Evolutionary conservation across 2,888 invertebrate species (phyloP), one percentile per base, ranked within the genome.

Genomic region (Lottia gigantea): DNA sequence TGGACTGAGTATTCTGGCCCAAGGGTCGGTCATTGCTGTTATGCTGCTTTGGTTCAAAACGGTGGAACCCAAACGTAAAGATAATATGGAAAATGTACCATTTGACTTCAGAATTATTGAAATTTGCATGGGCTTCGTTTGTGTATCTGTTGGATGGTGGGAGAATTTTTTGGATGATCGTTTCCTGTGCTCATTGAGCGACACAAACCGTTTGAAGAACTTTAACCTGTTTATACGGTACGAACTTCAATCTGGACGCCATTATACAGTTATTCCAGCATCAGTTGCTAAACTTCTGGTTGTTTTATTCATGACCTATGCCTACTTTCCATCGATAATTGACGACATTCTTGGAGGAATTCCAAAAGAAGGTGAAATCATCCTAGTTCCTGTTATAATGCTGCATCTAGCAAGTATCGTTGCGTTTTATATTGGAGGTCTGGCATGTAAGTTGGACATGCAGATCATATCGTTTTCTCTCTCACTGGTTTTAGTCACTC

Each of bases 371-470:
- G 19, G 23, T 55, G 23, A 55, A 8, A 23, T 23, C 55, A 55
- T 19, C 11, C 45, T 68, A 15, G 25, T 40, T 47, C 2, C 66
- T 11, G 26, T 69, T 8, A 46, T 72, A n/a, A 8, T 65, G 45
- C 15, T 72, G 49, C 62, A 61, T 1, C 8, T 66, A 8, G 31
- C 62, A 2, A 65, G 77, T 2, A 78, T 77, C 55, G 76, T 80
- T 31, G 80, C 78, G 6, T 90, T 90, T 76, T 89, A 90, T 72
- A 84, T 88, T 65, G 87, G 86, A 26, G 89, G 90, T 76, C 90
- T 90, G 72, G 90, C 91, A 2, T 91, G 91, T 78, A 89, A 89
- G 78, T 85, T 90, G 47, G 83, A 85, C 69, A 88, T 90, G 78
- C 90, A 90, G 80, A 81, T 79, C 7, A 78, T 89, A 62, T 87